phyloP scores from a whole-genome alignment of 2,113 vertebrate species.

The Hucho hucho region DNA sequence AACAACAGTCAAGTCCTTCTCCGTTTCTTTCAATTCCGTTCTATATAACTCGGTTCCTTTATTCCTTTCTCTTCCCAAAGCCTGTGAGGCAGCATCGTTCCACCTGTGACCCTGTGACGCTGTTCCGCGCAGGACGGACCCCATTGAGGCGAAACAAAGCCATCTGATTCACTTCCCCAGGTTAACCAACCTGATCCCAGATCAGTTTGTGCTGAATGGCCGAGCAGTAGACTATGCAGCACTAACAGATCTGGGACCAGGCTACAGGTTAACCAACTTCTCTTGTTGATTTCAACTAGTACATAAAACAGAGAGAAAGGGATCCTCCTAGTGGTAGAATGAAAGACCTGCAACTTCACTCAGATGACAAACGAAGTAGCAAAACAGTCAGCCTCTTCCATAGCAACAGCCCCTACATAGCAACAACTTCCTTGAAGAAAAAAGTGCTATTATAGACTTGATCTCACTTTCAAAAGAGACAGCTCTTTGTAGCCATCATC shows the following conservation, averaged over 20 bases:
- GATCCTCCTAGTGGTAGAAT: slow-evolving; percentile 73
- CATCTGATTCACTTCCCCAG: neutral
- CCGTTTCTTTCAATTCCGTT: neutral
- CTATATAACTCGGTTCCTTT: neutral
- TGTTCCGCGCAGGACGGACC: neutral
- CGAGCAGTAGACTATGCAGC: too few relatives aligned
- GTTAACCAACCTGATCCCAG: too few relatives aligned
- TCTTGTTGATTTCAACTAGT: too few relatives aligned
- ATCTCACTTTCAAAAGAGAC: slow-evolving; percentile 46
- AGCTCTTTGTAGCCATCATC: slow-evolving; percentile 32
- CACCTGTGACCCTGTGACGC: neutral
- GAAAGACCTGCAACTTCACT: slow-evolving; percentile 50
- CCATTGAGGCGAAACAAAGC: neutral
- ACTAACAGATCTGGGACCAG: too few relatives aligned
- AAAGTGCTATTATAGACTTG: slow-evolving; percentile 56
- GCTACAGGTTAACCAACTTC: too few relatives aligned
- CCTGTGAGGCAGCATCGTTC: too few relatives aligned
- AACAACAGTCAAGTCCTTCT: neutral
- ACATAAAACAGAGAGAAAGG: slow-evolving; percentile 55
- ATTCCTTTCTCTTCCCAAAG: neutral
- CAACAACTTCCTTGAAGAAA: slow-evolving; percentile 72
- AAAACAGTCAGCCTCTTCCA: slow-evolving; percentile 59
- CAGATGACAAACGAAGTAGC: slow-evolving; percentile 7
- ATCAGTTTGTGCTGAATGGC: too few relatives aligned
- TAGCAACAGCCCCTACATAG: slow-evolving; percentile 79